Evolutionary conservation across 2,888 invertebrate genomes (phyloP), one percentile per base, ranked within the genome.

Genomic region (Aplocera efformata): DNA sequence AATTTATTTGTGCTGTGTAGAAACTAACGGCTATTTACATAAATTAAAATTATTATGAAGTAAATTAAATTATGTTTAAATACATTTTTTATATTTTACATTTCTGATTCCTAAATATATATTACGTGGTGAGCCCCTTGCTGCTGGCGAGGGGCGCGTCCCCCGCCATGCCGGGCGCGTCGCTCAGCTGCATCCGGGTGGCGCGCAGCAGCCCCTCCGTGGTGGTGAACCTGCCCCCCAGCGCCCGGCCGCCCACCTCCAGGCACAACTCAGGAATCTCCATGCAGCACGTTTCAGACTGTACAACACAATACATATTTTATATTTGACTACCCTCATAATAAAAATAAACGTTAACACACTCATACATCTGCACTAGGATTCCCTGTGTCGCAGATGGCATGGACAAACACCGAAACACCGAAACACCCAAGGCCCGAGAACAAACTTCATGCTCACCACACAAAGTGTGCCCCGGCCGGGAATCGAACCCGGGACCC

Each of bases 141-240:
- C 31, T 33, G 32, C 52, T 56, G 7, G 59, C 2, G 0, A 76
- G 72, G 45, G 92, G 92, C 23, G 91, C 90, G 50, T 94, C 95
- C 0, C 94, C 94, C 35, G 92, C 85, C 35, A 92, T 90, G 0
- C 92, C 91, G 25, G 94, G 93, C 9, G 90, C 85, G 32, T 90
- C 91, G 2, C 81, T 77, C 13, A 97, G 77, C 74, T 97, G 95
- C 0, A 94, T 94, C 51, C 91, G 23, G 30, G 97, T 93, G 9
- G 96, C 95, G 1, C 79, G 52, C 48, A 84, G 51, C 10, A 83
- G 93, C 13, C 99, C 99, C 88, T 99, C 99, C 0, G 98, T 91
- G 0, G 99, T 99, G 0, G 97, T 96, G 77, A 99, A 99, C 34
- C 97, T 91, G 0, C 99, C 98, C 3, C 96, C 95, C 10, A 98